These are phyloP conservation scores for Cuculus canorus DNA, from an alignment of 2,797 vertebrate genomes.

Conservation along the genomic window DNA sequence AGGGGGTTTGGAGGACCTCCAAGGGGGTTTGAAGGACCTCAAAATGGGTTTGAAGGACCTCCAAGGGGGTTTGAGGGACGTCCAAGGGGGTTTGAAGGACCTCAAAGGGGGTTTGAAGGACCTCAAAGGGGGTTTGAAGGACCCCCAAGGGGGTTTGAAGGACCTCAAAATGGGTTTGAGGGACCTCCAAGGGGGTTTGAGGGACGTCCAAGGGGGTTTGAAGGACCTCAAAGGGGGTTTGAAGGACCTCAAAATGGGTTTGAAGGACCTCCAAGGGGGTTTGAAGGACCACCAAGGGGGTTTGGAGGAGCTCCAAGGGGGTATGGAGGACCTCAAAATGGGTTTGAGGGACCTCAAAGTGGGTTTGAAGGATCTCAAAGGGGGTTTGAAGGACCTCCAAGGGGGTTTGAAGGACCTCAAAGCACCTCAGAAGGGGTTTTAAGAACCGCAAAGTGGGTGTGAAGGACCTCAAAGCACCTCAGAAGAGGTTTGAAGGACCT, in stretches of 20 bases:
- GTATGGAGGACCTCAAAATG: too few relatives aligned
- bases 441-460: not conserved
- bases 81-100: not conserved
- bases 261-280: too few relatives aligned
- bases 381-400: not conserved
- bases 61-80: not conserved
- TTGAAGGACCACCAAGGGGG: not conserved
- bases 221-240: too few relatives aligned
- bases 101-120: not conserved
- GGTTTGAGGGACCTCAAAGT: not conserved
- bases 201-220: too few relatives aligned
- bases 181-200: not conserved
- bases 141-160: not conserved
- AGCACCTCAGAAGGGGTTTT: not conserved
- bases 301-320: not conserved
- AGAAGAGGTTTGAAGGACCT: too few relatives aligned
- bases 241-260: not conserved
- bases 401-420: not conserved
- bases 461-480: not conserved
- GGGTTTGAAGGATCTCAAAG: too few relatives aligned
- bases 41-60: not conserved
- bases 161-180: not conserved
- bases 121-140: fast-evolving
- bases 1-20: not conserved
- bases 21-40: not conserved